Percentiles rank a stretch among this genome's conserved stretches.
Conservation (phyloP, 2,888 invertebrate genomes). For the Lamellibrachia satsuma region DNA sequence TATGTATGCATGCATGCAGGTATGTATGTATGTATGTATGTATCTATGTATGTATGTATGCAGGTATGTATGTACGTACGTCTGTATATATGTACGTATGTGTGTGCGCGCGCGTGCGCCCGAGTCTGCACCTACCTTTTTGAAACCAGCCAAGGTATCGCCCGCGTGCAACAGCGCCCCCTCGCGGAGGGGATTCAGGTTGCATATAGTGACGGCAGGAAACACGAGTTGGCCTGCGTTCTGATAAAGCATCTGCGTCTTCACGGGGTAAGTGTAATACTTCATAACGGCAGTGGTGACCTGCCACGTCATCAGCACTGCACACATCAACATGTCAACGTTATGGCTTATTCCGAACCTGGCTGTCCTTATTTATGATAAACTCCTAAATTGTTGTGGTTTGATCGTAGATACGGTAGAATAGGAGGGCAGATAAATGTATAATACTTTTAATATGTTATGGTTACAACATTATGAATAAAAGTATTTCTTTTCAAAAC, state of each 20-base stretch:
- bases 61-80: not conserved
- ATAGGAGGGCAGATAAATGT: too few species aligned
- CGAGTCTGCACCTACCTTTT: not conserved
- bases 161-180: not conserved
- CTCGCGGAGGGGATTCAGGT: slow-evolving; percentile 21
- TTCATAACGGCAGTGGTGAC: not conserved
- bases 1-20: not conserved
- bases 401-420: too few species aligned
- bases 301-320: slow-evolving; percentile 24
- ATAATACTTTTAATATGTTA: too few species aligned
- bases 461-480: too few species aligned
- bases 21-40: too few species aligned
- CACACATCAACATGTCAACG: not conserved
- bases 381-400: too few species aligned
- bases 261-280: slow-evolving; percentile 22
- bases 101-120: not conserved
- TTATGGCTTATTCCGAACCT: not conserved
- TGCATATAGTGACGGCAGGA: slow-evolving; percentile 23
- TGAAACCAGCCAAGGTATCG: not conserved
- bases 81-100: not conserved
- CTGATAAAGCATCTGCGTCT: not conserved
- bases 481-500: too few species aligned
- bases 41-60: too few species aligned
- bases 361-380: not conserved
- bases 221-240: not conserved